Conservation (phyloP, 1,140 invertebrate species). For the Choristoneura fumiferana region DNA sequence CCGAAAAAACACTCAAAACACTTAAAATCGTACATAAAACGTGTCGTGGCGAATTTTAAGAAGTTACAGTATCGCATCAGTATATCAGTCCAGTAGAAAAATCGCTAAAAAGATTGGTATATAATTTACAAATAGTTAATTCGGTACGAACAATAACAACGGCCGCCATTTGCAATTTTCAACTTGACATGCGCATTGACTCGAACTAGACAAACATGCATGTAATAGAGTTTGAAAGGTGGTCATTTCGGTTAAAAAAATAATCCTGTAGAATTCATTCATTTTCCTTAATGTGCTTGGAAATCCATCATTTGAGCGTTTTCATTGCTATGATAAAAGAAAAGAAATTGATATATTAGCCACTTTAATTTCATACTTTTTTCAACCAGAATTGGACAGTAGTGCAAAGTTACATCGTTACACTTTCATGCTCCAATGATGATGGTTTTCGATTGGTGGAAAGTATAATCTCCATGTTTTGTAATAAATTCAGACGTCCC, state of each 20-base stretch:
- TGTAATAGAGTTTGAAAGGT: slow-evolving; percentile 52
- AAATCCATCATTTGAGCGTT: neutral
- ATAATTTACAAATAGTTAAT: slow-evolving; percentile 79
- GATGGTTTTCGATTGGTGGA: slow-evolving; percentile 56
- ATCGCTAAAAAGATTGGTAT: slow-evolving; percentile 76
- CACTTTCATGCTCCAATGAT: slow-evolving; percentile 65
- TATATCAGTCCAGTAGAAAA: slow-evolving; percentile 73
- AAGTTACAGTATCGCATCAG: slow-evolving; percentile 70
- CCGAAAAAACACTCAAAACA: slow-evolving; percentile 76
- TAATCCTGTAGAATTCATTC: neutral
- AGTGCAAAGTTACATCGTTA: slow-evolving; percentile 47
- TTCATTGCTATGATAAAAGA: too few relatives aligned
- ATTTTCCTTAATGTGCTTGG: neutral
- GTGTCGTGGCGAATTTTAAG: slow-evolving; percentile 64
- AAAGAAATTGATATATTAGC: too few relatives aligned
- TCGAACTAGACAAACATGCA: slow-evolving; percentile 70
- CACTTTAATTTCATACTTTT: too few relatives aligned
- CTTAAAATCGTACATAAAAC: slow-evolving; percentile 74
- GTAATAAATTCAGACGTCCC: slow-evolving; percentile 38
- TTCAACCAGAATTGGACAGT: slow-evolving; percentile 26
- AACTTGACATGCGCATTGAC: slow-evolving; percentile 79
- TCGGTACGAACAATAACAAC: slow-evolving; percentile 80
- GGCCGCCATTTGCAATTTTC: slow-evolving; percentile 80
- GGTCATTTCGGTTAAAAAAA: slow-evolving; percentile 17
- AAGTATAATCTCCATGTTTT: slow-evolving; percentile 61